Evolutionary conservation across 2,113 vertebrate genomes (phyloP).

Genomic region (Regulus satrapa): DNA sequence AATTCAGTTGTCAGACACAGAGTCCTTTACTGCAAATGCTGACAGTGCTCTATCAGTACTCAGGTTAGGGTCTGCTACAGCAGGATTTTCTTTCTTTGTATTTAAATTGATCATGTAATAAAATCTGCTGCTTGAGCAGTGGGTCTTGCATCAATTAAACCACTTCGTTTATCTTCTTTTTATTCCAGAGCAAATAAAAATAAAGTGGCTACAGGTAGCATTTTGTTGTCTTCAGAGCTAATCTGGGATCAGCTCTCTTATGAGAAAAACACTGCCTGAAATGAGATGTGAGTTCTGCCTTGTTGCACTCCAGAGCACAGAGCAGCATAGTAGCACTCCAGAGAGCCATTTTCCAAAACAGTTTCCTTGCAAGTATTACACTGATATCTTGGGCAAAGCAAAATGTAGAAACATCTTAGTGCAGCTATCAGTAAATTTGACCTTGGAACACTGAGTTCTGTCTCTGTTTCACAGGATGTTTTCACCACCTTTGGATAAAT

Average conservation of each 20-base stretch:
- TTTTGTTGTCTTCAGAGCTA: neutral
- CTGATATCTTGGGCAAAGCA: neutral
- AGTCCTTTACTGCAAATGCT: neutral
- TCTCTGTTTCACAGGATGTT: neutral
- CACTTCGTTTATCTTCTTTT: neutral
- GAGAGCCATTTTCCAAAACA: neutral
- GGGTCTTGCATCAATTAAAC: neutral
- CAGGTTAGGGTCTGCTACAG: neutral
- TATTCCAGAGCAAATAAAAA: neutral
- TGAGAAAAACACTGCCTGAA: neutral
- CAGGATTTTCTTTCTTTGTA: neutral
- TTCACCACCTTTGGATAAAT: neutral
- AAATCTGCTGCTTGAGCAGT: neutral
- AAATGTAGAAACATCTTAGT: neutral
- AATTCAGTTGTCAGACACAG: slow-evolving; percentile 2
- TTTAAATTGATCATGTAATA: neutral
- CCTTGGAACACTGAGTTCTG: neutral
- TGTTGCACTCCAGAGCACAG: neutral
- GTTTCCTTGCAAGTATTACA: neutral
- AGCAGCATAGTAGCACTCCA: neutral
- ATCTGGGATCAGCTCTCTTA: neutral
- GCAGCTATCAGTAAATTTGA: neutral
- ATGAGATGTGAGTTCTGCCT: neutral
- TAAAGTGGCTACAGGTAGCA: neutral
- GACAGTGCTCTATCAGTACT: neutral